Base-by-base conservation (phyloP, 1,140 invertebrate species). In the Battus philenor region DNA sequence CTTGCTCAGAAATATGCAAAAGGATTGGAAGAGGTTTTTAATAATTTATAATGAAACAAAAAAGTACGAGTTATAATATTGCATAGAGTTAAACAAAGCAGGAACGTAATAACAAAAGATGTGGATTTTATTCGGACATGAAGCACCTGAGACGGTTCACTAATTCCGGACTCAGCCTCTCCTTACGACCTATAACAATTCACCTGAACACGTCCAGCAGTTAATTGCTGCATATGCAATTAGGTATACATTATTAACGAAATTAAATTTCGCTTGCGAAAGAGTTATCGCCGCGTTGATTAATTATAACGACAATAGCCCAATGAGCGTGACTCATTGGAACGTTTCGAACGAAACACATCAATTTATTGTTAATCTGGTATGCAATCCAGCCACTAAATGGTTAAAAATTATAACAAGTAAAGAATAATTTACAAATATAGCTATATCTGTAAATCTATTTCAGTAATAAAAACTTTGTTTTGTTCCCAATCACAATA, bases 201-300 rank as follows among this genome's bases (percentile, higher is more conserved):
- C 54, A 48, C 55, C 41, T 44, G 51, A 68, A 68, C 66, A 71
- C 57, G 61, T 69, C 47, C 59, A 45, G 16, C 46, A 49, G 54
- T 71, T 74, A 71, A 78, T 73, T 73, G 59, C 63, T 57, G 56
- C 64, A 70, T 68, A 73, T 54, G 54, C 62, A 78, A 78, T 75
- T 73, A 74, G 61, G 50, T 56, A 59, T 62, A 74, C 58, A 51
- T 57, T 68, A 70, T 75, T 69, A 73, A 39, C 61, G 33, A 68
- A 75, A 77, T 71, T 55, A 65, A 72, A 66, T 70, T 73, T 72
- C 46, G 56, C 58, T 44, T 45, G 48, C 54, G 53, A 65, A 68
- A 69, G 61, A 69, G 47, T 66, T 65, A 61, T 56, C 41, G 58
- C 44, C 44, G 46, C 38, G 48, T 47, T 63, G 65, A 70, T 63